A percentile compares a stretch with the other conserved stretches of the same genome.
Evolutionary conservation across 2,797 vertebrate genomes (phyloP).

Genomic region (Oreochromis mossambicus): DNA sequence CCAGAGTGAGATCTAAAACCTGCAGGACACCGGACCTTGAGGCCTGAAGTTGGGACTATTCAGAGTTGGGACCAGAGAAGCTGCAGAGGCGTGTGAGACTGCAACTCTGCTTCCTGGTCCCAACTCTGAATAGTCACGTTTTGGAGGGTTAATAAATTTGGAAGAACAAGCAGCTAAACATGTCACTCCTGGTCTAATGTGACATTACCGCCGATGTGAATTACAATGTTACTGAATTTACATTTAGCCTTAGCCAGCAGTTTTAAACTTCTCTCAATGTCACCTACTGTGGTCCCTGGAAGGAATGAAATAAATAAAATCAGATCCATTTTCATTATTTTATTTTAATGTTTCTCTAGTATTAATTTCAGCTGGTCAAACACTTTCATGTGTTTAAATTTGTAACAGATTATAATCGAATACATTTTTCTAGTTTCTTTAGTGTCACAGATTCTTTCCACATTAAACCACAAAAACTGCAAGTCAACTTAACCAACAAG

Average conservation of each 20-base stretch:
- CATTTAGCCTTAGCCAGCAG: background rate
- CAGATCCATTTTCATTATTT: background rate
- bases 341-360: background rate
- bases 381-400: background rate
- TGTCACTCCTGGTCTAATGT: accelerated
- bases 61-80: too few species aligned
- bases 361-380: accelerated
- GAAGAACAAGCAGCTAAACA: background rate
- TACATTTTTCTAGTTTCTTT: accelerated
- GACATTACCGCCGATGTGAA: accelerated
- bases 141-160: background rate
- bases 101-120: accelerated
- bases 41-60: too few species aligned
- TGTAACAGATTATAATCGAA: accelerated
- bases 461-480: background rate
- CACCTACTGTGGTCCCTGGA: accelerated
- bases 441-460: background rate
- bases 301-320: background rate
- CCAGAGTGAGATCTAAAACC: background rate
- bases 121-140: accelerated
- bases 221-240: background rate
- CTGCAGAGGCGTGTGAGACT: accelerated
- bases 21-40: background rate
- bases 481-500: background rate
- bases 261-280: accelerated